Conservation (phyloP, 1,140 invertebrate species). For the Zaprionus taronus region DNA sequence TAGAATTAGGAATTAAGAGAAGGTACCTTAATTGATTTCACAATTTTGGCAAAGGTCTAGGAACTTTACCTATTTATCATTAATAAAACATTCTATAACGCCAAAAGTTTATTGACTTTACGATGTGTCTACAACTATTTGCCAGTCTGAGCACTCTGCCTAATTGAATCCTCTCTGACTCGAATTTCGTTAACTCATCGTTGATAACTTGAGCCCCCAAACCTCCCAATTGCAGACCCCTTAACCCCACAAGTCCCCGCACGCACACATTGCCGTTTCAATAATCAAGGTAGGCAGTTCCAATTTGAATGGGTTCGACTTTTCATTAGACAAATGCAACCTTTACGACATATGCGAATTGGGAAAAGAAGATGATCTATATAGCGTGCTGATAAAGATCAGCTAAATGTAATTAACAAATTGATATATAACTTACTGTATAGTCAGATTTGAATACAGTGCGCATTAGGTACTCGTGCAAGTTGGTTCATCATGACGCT, state of each 20-base stretch:
- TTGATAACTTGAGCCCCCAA: neutral
- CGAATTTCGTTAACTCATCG: slow-evolving; percentile 63
- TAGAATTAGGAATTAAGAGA: neutral
- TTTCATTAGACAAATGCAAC: slow-evolving; percentile 59
- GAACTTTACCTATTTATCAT: neutral
- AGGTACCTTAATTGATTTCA: neutral
- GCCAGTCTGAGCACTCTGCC: slow-evolving; percentile 42
- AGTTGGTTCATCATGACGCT: neutral
- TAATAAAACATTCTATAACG: neutral
- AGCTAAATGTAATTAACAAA: slow-evolving; percentile 54
- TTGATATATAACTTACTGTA: neutral
- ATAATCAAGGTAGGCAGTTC: slow-evolving; percentile 24
- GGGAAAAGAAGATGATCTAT: slow-evolving; percentile 1
- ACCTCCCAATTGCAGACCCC: neutral
- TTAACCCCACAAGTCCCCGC: neutral
- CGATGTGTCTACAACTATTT: slow-evolving; percentile 33
- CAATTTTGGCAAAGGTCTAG: neutral
- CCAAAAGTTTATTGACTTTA: neutral
- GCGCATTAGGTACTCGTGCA: neutral
- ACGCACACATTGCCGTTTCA: neutral
- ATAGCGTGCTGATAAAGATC: slow-evolving; percentile 35
- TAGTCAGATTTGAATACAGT: slow-evolving; percentile 36
- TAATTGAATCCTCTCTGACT: slow-evolving; percentile 54
- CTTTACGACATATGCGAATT: slow-evolving; percentile 29
- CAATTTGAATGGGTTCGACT: slow-evolving; percentile 12